Conservation (phyloP, 1,140 invertebrate genomes). For the Brachionus calyciflorus region DNA sequence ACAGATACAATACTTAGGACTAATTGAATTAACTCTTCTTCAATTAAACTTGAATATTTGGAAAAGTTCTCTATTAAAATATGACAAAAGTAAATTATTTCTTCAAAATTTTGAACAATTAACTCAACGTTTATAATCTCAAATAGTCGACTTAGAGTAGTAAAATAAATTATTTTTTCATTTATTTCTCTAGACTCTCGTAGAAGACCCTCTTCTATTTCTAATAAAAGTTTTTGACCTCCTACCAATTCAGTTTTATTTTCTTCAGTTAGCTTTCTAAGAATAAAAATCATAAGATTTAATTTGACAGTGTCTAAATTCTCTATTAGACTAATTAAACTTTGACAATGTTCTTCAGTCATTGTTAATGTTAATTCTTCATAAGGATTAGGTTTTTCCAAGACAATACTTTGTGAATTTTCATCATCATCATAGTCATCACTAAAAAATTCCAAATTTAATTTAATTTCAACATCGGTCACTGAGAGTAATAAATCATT, state of each 20-base stretch:
- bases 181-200: slow-evolving; percentile 30
- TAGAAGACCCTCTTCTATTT: slow-evolving; percentile 6
- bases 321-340: background rate
- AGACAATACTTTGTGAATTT: background rate
- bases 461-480: background rate
- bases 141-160: slow-evolving; percentile 7
- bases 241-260: background rate
- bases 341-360: background rate
- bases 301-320: background rate
- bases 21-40: slow-evolving; percentile 33
- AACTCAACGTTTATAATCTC: slow-evolving; percentile 8
- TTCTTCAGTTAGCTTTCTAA: background rate
- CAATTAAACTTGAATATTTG: background rate
- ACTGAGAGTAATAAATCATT: background rate
- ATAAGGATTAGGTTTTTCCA: background rate
- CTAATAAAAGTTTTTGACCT: background rate
- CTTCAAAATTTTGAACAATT: slow-evolving; percentile 18
- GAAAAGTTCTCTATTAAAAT: slow-evolving; percentile 29
- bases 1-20: slow-evolving; percentile 34
- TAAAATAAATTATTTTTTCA: slow-evolving; percentile 38
- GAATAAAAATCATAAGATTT: slow-evolving; percentile 17
- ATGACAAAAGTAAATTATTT: slow-evolving; percentile 42
- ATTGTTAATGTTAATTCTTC: background rate
- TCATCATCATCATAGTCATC: background rate
- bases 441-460: background rate